A percentile compares a stretch with the other conserved stretches of the same genome.
Conservation (phyloP, 2,113 vertebrate genomes). For the Shinisaurus crocodilurus region DNA sequence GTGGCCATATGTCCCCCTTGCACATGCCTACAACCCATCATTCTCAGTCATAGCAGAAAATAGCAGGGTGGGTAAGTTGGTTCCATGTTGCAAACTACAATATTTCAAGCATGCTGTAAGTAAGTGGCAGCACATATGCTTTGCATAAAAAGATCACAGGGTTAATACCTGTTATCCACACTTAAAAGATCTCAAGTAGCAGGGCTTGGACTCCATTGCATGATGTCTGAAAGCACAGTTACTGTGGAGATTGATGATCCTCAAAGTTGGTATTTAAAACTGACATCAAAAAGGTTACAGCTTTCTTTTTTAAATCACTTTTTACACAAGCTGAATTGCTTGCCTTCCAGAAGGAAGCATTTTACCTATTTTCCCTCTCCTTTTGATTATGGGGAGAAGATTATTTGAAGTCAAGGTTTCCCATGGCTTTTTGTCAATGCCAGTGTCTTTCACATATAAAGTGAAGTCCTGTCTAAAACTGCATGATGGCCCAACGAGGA, state of each 20-base stretch:
- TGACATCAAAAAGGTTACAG: background rate
- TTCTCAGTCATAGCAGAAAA: background rate
- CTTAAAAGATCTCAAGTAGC: background rate
- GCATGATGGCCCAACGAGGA: conserved; percentile 79
- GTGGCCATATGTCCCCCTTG: background rate
- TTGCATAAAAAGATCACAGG: background rate
- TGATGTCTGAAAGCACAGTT: background rate
- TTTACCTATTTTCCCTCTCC: background rate
- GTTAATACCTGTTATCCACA: background rate
- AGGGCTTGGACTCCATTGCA: background rate
- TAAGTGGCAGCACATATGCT: background rate
- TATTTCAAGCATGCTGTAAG: background rate
- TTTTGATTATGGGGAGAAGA: background rate
- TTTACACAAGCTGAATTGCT: background rate
- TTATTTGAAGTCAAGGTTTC: conserved; percentile 14
- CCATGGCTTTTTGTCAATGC: background rate
- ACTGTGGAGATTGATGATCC: background rate
- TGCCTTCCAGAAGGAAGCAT: background rate
- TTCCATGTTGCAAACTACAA: background rate
- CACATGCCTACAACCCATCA: background rate
- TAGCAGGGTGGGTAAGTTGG: too few relatives aligned
- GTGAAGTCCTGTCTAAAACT: background rate
- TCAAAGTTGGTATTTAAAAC: background rate
- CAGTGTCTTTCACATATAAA: background rate
- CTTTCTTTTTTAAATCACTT: background rate